These are phyloP conservation scores for Bombus ignitus DNA, from an alignment of 1,140 invertebrate genomes.

Conservation along the genomic window DNA sequence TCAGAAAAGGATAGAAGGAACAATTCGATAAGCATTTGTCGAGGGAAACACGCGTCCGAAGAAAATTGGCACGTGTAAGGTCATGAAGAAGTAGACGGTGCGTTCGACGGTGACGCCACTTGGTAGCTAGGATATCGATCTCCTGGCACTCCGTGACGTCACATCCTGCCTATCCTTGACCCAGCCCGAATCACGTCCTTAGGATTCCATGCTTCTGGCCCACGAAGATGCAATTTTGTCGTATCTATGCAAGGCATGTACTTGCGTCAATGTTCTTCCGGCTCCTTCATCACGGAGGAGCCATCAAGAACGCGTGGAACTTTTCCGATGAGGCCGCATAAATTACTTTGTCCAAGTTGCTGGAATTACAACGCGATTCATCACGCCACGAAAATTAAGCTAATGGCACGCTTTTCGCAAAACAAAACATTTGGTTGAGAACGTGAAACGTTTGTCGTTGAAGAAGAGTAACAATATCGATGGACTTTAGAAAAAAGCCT, in stretches of 20 bases:
- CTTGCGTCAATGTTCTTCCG: neutral
- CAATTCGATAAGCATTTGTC: neutral
- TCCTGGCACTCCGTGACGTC: constrained; percentile 77
- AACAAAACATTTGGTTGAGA: too few relatives aligned
- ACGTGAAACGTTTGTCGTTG: neutral
- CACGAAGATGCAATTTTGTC: constrained; percentile 22
- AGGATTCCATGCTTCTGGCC: constrained; percentile 47
- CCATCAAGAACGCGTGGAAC: neutral
- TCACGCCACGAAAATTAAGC: neutral
- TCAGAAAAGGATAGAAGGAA: neutral
- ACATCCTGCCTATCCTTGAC: constrained; percentile 82
- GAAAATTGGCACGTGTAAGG: constrained; percentile 32
- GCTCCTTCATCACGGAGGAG: too few relatives aligned
- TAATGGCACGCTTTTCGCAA: neutral
- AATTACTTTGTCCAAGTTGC: neutral
- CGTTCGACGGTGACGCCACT: constrained; percentile 61
- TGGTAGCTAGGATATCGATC: constrained; percentile 78
- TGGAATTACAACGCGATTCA: neutral
- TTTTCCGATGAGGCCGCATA: neutral
- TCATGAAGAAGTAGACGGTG: constrained; percentile 41
- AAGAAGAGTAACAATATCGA: neutral
- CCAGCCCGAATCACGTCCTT: constrained; percentile 70
- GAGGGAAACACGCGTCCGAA: neutral
- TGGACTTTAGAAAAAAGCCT: neutral
- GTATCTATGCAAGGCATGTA: constrained; percentile 18